phyloP scores from a whole-genome alignment of 2,888 invertebrate genomes.

The Spodoptera exigua region DNA sequence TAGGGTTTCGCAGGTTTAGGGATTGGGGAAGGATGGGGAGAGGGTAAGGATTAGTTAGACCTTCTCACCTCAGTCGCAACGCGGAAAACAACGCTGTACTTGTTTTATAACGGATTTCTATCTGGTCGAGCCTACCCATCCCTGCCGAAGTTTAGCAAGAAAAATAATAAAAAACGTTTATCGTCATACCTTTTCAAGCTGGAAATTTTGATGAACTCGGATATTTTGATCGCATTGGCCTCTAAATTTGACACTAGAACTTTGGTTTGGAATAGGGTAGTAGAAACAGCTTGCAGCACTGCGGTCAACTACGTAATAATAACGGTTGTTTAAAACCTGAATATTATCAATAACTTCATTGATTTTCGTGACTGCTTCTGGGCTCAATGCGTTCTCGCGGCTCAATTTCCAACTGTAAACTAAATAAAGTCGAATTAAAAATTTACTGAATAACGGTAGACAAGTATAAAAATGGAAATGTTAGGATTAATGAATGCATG shows the following conservation, averaged over 20 bases:
- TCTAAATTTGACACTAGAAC: constrained; percentile 56
- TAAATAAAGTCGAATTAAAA: constrained; percentile 44
- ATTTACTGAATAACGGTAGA: too few relatives aligned
- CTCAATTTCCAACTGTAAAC: constrained; percentile 79
- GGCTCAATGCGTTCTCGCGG: constrained; percentile 46
- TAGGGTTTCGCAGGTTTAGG: too few relatives aligned
- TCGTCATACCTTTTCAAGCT: constrained; percentile 26
- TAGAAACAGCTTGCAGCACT: constrained; percentile 67
- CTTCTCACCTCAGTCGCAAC: too few relatives aligned
- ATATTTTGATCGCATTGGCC: constrained; percentile 55
- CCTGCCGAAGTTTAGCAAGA: too few relatives aligned
- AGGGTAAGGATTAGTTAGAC: too few relatives aligned
- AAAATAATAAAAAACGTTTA: background rate
- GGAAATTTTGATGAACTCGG: constrained; percentile 31
- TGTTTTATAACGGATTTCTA: too few relatives aligned
- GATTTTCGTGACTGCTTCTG: constrained; percentile 49
- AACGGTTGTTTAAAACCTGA: constrained; percentile 62
- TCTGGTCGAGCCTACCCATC: too few relatives aligned
- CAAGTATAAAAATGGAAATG: too few relatives aligned
- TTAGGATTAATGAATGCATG: background rate
- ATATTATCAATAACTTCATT: constrained; percentile 46
- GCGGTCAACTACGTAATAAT: constrained; percentile 59
- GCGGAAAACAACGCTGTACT: too few relatives aligned
- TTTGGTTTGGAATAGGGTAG: constrained; percentile 56
- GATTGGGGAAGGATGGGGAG: too few relatives aligned